Base-by-base conservation (phyloP, 1,140 invertebrate species). In the Probaryconus sp. region DNA sequence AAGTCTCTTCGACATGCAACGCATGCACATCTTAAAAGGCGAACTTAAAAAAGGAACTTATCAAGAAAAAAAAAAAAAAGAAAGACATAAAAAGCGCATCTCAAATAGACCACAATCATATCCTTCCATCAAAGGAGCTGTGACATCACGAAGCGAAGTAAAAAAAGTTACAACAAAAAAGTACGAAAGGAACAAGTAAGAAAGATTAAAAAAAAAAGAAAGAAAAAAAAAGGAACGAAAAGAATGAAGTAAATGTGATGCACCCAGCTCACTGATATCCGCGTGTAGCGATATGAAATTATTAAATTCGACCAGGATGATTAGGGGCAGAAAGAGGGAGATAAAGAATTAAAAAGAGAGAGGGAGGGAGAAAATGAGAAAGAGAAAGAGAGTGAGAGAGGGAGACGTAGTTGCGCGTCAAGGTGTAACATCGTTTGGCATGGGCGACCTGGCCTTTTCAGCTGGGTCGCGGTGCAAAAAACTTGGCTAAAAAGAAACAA, bases 281-380 rank as follows among this genome's bases (percentile, higher is more conserved):
- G 20, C 31, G 24, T 20, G 47, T 35, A 55, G 30, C 40, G 24
- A 68, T 70, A 74, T 77, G 73, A 77, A 80, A 79, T 79, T 80
- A 81, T 81, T 81, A 75, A 81, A 80, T 70, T 77, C 63, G 60
- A 45, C 60, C 47, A 45, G 33, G 9, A 53, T 50, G 48, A 31
- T 31, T 53, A 42, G 37, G 11, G 14, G 48, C 26, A 30, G 21
- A 31, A 35, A 13, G 31, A 45, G 13, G 21, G 18, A 20, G 10
- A 18, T 18, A 11, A 17, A 4, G 48, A 24, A 7, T 7, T 4
- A 7, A 24, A 7, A 10, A 11, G 20, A 18, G 18, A 35, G 16
- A 26, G 18, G 50, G n/a, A 17, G 53, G 9, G 31, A 48, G 30
- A 53, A 5, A 16, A 17, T 7, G 13, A 10, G 18, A 24, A 3